Base-by-base conservation (phyloP, 2,113 vertebrate genomes). In the Colossoma macropomum region DNA sequence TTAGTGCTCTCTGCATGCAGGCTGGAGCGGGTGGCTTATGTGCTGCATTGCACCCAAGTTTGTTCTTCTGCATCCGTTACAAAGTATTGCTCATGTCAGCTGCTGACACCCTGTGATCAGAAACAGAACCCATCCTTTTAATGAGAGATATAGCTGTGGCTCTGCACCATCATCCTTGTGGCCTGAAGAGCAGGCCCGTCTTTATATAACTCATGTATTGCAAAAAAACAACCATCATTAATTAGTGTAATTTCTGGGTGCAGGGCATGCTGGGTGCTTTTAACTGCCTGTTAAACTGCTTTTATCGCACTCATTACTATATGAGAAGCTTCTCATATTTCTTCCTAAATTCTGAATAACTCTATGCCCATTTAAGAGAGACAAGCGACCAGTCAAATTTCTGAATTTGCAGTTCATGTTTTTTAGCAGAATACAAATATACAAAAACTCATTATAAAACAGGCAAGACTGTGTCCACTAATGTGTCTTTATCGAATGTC, bases 121-220 rank as follows among this genome's bases (percentile, higher is more conserved):
- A 66, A 66, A 30, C 25, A 17, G 54, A 59, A 8, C 1, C 8
- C 54, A 59, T n/a, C 45, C 38, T 71, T 25, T 62, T 32, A 63
- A 60, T 16, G 50, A 25, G 15, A 75, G 72, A 66, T 1, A 66
- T 17, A 30, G 62, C 66, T 54, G 41, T 38, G 4, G 50, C 72
- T 30, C 48, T 68, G 48, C 41, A 21, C 16, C 27, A 16, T 76
- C 74, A 34, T 60, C 10, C 60, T 52, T n/a, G 1, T 75, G 70
- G 28, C 45, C 79, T 21, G 56, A 23, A 54, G 60, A 75, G 60
- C 50, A 23, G 16, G 28, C 4, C 1, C 32, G 27, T 65, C 38
- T 34, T 75, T 82, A 66, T 60, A 45, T 54, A 82, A 82, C 62
- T 63, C 11, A 9, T 7, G 11, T 66, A 54, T 63, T 73, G 70